Base-by-base conservation (phyloP, 2,113 vertebrate species). In the Ornithorhynchus anatinus region DNA sequence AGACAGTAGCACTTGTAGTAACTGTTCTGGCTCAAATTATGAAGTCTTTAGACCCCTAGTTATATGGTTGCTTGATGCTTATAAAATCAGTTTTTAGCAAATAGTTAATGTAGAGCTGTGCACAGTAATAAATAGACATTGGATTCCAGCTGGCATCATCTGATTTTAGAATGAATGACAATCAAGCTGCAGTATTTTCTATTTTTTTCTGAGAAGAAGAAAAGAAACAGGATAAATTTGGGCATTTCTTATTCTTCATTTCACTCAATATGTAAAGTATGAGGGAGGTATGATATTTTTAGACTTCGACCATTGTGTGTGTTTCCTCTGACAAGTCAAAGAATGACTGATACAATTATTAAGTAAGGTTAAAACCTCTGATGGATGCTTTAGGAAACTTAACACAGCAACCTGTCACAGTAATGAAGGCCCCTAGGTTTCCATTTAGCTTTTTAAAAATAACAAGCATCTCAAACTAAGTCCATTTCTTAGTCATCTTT, bases 121-220 rank as follows among this genome's bases (percentile, higher is more conserved):
- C 50, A 63, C 14, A 20, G 59, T 75, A 78, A 84, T 79, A 84
- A 54, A 79, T 53, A 81, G 83, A 81, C 15, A 19, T 75, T 67
- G 5, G 40, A 66, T 87, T 73, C 79, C 64, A 69, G 74, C 80
- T 77, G 56, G 71, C 70, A 64, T 11, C 37, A 25, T 81, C 69
- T 88, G 72, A 72, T 81, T 79, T 20, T 11, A 88, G 75, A 71
- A 22, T 74, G 74, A 77, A 17, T 66, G 66, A 71, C 82, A 85
- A 59, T 81, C 79, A 69, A 72, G 85, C 59, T 52, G 22, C 27
- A 37, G 20, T 65, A 31, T 70, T 88, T 86, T 63, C 66, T 73
- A 9, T 72, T 65, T 84, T 77, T 60, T 10, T 8, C 67, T 17
- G 38, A 17, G 75, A 39, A 65, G 72, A 32, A 59, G 38, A 2